phyloP scores from a whole-genome alignment of 2,888 invertebrate genomes.

The Pandemis heparana region DNA sequence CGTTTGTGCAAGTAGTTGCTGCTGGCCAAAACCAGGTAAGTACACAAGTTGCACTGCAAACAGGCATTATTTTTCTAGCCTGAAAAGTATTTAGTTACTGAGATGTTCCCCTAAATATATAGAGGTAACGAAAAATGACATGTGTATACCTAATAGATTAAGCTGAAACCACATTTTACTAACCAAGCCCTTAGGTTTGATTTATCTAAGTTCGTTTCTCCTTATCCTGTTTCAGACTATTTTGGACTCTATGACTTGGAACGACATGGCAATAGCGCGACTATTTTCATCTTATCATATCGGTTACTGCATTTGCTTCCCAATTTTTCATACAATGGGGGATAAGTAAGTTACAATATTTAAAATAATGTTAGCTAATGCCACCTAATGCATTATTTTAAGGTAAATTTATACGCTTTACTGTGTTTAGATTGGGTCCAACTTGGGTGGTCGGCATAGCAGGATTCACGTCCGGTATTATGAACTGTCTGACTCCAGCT shows the following conservation, averaged over 20 bases:
- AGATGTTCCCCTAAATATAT: no score
- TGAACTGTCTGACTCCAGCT: conserved; percentile 72
- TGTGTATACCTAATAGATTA: no score
- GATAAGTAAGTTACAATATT: conserved; percentile 62
- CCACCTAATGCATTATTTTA: background rate
- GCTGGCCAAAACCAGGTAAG: no score
- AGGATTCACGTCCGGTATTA: conserved; percentile 69
- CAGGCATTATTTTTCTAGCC: no score
- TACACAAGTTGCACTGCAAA: no score
- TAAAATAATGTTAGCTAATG: background rate
- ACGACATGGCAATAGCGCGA: conserved; percentile 69
- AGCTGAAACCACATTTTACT: background rate
- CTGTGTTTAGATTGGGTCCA: conserved; percentile 67
- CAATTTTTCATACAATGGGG: conserved; percentile 76
- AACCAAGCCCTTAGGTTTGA: background rate
- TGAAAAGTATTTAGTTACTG: no score
- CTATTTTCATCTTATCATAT: conserved; percentile 77
- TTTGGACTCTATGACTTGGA: conserved; percentile 69
- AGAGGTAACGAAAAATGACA: no score
- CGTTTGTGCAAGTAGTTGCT: no score
- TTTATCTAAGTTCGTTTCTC: background rate
- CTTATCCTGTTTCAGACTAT: conserved; percentile 58
- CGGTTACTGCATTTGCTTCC: conserved; percentile 78
- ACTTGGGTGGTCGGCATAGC: conserved; percentile 75
- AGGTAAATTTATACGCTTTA: background rate